Evolutionary conservation across 1,140 invertebrate species (phyloP).

Genomic region (Calephelis virginiensis): DNA sequence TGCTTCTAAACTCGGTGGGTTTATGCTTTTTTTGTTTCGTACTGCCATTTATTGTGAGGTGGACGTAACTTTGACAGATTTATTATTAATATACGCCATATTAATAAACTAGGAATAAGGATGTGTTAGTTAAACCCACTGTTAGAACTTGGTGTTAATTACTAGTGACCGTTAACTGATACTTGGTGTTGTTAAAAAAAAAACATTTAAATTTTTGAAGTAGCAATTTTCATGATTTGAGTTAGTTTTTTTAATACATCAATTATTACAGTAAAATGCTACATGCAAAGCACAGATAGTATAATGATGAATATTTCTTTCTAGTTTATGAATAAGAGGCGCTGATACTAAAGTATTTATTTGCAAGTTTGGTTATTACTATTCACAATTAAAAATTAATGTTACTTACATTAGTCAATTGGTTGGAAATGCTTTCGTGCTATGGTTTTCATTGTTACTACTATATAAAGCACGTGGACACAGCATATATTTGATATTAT

Average conservation of each 20-base stretch:
- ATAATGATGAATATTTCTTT: background rate
- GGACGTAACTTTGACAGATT: conserved; percentile 6
- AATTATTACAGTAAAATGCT: no score
- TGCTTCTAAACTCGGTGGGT: conserved; percentile 36
- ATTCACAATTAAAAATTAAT: no score
- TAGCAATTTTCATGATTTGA: background rate
- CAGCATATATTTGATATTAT: no score
- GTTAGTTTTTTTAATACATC: no score
- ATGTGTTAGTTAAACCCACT: conserved; percentile 3
- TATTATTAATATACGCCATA: background rate
- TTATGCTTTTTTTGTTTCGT: conserved; percentile 24
- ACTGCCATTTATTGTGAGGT: conserved; percentile 17
- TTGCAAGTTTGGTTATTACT: no score
- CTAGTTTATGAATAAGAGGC: background rate
- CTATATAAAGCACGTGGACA: no score
- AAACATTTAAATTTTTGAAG: background rate
- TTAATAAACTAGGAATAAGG: conserved; percentile 1
- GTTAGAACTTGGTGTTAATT: conserved; percentile 7
- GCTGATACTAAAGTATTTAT: no score
- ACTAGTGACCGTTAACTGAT: background rate
- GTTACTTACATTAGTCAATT: no score
- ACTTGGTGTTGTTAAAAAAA: background rate
- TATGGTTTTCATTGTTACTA: no score
- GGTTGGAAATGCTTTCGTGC: no score
- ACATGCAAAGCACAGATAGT: no score